phyloP scores from a whole-genome alignment of 2,888 invertebrate species.

The Ophion obscuratus region DNA sequence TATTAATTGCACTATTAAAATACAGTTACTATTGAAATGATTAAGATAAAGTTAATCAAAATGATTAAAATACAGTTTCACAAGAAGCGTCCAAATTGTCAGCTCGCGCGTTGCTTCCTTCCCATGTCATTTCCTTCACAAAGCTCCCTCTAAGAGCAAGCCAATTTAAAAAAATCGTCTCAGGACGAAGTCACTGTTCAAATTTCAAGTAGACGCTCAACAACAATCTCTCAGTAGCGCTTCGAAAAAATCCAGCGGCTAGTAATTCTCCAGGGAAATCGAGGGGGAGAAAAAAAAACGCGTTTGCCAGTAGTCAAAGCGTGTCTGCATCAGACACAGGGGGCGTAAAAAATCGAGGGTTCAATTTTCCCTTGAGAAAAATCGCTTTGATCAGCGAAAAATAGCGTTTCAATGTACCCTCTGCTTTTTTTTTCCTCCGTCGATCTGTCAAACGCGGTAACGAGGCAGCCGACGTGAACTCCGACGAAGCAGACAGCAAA shows the following conservation, averaged over 20 bases:
- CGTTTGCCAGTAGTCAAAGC: slow-evolving; percentile 19
- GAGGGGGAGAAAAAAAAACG: slow-evolving; percentile 29
- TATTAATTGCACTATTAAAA: no score
- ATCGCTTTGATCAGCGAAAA: slow-evolving; percentile 53
- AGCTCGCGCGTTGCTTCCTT: no score
- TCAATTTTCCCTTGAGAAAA: slow-evolving; percentile 49
- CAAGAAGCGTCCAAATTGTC: no score
- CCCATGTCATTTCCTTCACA: no score
- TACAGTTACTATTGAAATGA: no score
- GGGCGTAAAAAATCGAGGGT: slow-evolving; percentile 38
- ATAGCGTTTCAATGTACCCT: slow-evolving; percentile 4
- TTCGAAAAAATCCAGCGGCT: background rate
- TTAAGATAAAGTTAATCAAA: no score
- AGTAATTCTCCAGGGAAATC: slow-evolving; percentile 29
- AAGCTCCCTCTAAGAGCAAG: no score
- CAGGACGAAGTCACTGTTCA: no score
- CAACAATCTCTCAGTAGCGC: background rate
- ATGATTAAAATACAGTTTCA: no score
- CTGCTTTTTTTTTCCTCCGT: background rate
- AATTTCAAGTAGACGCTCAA: background rate
- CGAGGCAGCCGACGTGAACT: background rate
- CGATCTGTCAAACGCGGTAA: slow-evolving; percentile 26
- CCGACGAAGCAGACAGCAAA: background rate
- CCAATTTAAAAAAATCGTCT: no score
- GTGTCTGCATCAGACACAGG: slow-evolving; percentile 29